A percentile compares a stretch with the other conserved stretches of the same genome.
Evolutionary conservation across 2,797 vertebrate species (phyloP).

Genomic region (Myotis myotis): DNA sequence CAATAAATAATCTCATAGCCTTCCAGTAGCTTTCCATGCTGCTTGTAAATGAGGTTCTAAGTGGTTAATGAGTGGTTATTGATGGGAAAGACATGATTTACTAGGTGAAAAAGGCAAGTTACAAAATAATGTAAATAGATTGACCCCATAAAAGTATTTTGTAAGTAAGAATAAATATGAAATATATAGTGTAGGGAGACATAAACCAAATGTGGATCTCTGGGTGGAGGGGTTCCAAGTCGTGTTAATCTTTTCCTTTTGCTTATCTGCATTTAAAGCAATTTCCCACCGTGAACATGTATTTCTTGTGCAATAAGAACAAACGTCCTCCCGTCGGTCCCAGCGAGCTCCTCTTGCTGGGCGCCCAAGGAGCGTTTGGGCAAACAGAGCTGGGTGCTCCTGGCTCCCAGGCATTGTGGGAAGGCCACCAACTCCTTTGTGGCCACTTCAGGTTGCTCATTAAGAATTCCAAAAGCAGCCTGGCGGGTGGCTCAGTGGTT

Average conservation of each 20-base stretch:
- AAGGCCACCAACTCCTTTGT: not conserved
- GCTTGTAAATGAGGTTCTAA: not conserved
- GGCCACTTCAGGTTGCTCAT: not conserved
- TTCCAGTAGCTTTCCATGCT: not conserved
- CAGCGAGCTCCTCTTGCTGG: not conserved
- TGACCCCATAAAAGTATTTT: not conserved
- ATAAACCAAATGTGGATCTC: not conserved
- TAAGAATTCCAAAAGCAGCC: not conserved
- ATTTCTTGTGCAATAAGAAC: not conserved
- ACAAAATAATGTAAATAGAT: not conserved
- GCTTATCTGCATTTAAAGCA: not conserved
- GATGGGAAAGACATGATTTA: not conserved
- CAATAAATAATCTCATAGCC: not conserved
- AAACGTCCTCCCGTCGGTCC: not conserved
- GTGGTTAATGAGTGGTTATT: not conserved
- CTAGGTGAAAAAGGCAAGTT: slow-evolving; percentile 3
- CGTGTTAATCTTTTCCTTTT: not conserved
- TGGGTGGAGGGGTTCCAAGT: not conserved
- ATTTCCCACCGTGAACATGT: not conserved
- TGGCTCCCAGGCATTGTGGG: not conserved
- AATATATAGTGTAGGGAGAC: not conserved
- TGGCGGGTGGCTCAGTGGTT: not conserved
- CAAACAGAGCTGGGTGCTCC: not conserved
- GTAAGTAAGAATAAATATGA: not conserved
- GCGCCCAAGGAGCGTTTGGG: no score